These are phyloP conservation scores for Drosophila incognita DNA, from an alignment of 2,888 invertebrate genomes.

Conservation along the genomic window DNA sequence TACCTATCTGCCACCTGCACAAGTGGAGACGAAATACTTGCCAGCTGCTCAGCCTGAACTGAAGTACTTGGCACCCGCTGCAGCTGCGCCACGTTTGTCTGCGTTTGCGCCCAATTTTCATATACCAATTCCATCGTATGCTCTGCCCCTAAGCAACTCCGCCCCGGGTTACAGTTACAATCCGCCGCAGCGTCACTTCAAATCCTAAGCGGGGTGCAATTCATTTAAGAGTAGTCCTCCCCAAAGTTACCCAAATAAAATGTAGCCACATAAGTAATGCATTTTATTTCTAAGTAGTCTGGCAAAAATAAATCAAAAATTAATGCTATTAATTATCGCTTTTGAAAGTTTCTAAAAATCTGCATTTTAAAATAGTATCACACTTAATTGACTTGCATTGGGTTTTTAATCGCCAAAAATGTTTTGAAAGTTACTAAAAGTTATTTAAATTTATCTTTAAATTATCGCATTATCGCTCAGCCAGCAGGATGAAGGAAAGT, in stretches of 20 bases:
- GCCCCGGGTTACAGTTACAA: conserved; percentile 70
- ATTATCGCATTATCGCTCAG: background rate
- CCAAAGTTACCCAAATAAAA: background rate
- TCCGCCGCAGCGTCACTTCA: conserved; percentile 63
- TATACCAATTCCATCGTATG: conserved; percentile 81
- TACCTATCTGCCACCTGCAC: conserved; percentile 30
- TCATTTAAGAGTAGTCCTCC: conserved; percentile 13
- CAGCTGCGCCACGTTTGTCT: conserved; percentile 35
- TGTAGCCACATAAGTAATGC: conserved; percentile 28
- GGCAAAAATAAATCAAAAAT: conserved; percentile 45
- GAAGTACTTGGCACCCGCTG: conserved; percentile 48
- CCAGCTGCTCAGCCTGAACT: conserved; percentile 43
- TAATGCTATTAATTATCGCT: background rate
- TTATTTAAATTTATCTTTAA: background rate
- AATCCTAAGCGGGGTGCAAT: conserved; percentile 31
- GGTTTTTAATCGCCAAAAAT: no score
- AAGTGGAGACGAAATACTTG: conserved; percentile 40
- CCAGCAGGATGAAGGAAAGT: background rate
- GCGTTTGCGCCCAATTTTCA: conserved; percentile 45
- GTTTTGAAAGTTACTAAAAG: background rate
- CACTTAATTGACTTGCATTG: background rate
- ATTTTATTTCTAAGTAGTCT: conserved; percentile 54
- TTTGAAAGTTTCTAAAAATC: background rate
- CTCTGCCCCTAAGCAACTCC: conserved; percentile 63
- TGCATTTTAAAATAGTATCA: background rate